phyloP scores from a whole-genome alignment of 2,888 invertebrate species.

The Desoria tigrina region DNA sequence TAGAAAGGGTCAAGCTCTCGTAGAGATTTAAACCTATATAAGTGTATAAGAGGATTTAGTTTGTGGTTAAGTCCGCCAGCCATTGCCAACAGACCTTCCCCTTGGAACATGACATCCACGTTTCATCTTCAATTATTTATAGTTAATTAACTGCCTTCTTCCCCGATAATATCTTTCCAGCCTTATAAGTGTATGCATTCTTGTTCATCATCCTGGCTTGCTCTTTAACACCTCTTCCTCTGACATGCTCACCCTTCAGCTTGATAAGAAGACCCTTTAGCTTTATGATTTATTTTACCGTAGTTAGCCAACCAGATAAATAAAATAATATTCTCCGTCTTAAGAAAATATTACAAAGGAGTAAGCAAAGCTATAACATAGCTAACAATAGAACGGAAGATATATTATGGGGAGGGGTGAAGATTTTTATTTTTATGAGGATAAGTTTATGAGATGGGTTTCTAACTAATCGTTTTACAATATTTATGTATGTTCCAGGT shows the following conservation, averaged over 20 bases:
- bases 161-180: conserved; percentile 10
- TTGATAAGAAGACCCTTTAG: conserved; percentile 11
- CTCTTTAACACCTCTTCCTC: conserved; percentile 18
- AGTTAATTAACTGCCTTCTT: conserved; percentile 20
- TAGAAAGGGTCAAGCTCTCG: not conserved
- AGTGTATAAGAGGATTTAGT: too few species aligned
- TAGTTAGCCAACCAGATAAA: not conserved
- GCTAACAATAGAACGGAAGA: conserved; percentile 4
- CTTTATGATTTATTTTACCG: not conserved
- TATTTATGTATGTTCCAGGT: conserved; percentile 61
- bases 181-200: conserved; percentile 2
- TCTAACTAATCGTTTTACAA: conserved; percentile 1
- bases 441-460: not conserved
- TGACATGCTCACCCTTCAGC: conserved; percentile 4
- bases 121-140: conserved; percentile 19
- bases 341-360: not conserved
- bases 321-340: not conserved
- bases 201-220: conserved; percentile 10
- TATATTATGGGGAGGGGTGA: not conserved
- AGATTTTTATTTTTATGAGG: too few species aligned
- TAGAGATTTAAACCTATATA: not conserved
- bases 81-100: not conserved
- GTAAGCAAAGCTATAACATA: not conserved
- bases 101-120: conserved; percentile 8
- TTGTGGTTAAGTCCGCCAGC: too few species aligned